phyloP scores from a whole-genome alignment of 1,140 invertebrate genomes.

The Listronotus oregonensis region DNA sequence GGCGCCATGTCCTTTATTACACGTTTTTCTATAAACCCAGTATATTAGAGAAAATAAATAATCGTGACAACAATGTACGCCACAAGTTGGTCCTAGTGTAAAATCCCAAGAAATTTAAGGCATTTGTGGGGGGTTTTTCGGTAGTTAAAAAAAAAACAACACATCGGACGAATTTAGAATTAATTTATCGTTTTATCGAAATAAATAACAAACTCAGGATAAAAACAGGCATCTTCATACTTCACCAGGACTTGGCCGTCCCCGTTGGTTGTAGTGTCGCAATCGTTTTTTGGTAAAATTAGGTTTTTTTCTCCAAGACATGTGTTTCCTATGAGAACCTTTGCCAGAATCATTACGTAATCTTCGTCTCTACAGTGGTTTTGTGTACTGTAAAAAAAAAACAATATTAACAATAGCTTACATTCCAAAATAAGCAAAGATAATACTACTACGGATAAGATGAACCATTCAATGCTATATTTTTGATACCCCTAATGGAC shows the following conservation, averaged over 20 bases:
- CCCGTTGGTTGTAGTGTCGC: constrained; percentile 36
- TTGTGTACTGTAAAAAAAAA: neutral
- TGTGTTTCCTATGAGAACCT: constrained; percentile 32
- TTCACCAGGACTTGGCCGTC: constrained; percentile 40
- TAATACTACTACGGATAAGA: no score
- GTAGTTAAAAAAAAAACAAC: no score
- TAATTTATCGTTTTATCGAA: neutral
- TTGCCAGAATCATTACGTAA: constrained; percentile 35
- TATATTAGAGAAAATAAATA: no score
- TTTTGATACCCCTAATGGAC: no score
- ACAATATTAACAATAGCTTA: neutral
- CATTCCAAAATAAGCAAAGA: no score
- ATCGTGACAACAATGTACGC: no score
- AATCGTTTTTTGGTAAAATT: constrained; percentile 23
- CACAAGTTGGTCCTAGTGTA: no score
- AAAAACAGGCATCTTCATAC: constrained; percentile 43
- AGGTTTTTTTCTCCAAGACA: constrained; percentile 21
- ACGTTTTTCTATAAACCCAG: no score
- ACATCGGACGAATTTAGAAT: neutral
- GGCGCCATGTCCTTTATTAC: no score
- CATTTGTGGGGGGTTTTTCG: no score
- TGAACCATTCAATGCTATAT: no score
- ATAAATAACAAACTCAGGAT: constrained; percentile 35
- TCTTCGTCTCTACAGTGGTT: constrained; percentile 4
- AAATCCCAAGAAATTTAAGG: no score